Conservation (phyloP, 2,888 invertebrate species). For the Oscheius myriophilus region DNA sequence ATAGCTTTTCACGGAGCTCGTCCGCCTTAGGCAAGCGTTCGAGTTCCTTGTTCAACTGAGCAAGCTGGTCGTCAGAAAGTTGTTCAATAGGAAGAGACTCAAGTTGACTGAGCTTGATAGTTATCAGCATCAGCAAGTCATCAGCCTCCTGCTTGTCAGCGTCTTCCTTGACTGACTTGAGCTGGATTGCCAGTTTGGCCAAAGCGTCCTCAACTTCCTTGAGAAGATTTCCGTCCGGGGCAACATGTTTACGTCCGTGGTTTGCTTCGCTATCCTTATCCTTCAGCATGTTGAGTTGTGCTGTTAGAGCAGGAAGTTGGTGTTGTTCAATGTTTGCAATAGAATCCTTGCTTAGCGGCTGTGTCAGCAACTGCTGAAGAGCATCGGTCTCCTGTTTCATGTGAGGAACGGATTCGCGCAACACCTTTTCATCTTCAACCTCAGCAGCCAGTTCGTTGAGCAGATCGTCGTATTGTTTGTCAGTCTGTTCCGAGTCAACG, state of each 20-base stretch:
- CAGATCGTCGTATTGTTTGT: conserved; percentile 53
- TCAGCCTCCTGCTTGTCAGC: conserved; percentile 44
- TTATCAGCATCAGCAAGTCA: conserved; percentile 37
- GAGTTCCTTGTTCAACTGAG: conserved; percentile 33
- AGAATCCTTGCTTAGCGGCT: conserved; percentile 21
- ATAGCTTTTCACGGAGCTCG: conserved; percentile 40
- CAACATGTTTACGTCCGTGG: conserved; percentile 40
- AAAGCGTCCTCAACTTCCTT: conserved; percentile 24
- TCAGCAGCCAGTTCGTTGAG: conserved; percentile 44
- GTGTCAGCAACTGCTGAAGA: conserved; percentile 34
- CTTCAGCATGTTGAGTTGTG: conserved; percentile 44
- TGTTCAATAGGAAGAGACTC: conserved; percentile 36
- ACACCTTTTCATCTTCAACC: conserved; percentile 47
- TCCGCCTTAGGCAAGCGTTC: conserved; percentile 34
- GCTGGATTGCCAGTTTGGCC: conserved; percentile 36
- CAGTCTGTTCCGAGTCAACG: conserved; percentile 57
- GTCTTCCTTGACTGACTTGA: conserved; percentile 37
- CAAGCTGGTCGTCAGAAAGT: conserved; percentile 20
- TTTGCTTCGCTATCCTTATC: conserved; percentile 37
- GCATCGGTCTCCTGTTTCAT: conserved; percentile 43
- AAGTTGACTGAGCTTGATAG: conserved; percentile 41
- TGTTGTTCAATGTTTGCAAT: conserved; percentile 27
- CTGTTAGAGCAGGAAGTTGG: conserved; percentile 44
- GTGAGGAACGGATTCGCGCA: conserved; percentile 48
- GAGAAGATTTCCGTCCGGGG: conserved; percentile 32